Base-by-base conservation (phyloP, 2,113 vertebrate species). In the Lucifuga dentata region DNA sequence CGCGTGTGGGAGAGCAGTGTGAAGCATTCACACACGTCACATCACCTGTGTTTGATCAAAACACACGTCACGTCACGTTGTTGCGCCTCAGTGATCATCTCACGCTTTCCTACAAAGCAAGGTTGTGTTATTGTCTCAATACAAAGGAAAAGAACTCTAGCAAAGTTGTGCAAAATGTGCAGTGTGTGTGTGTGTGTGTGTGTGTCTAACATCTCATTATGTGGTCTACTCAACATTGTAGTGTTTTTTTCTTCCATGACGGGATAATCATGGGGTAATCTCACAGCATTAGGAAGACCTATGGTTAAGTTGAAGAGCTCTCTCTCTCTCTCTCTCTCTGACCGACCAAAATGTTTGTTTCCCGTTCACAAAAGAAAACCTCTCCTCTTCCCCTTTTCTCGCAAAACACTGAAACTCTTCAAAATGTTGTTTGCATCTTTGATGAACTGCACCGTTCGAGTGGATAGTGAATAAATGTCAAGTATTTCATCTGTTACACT, bases 211-310 rank as follows among this genome's bases (percentile, higher is more conserved):
- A 8, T 53, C 11, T 72, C 24, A 69, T 66, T 51, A 44, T 38
- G 26, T 35, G 33, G 8, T 48, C n/a, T 44, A 20, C 48, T 49
- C 20, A 6, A 7, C 23, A 52, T 33, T 48, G 53, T 26, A 50
- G 38, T 46, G 1, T 26, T 52, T 41, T 36, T 59, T 23, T 11
- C n/a, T 45, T 66, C 20, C 2, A 13, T 56, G 11, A 75, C 15
- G 26, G 33, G 53, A 72, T 68, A 62, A 68, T 73, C 16, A 48
- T 21, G 63, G 49, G 63, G 50, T 70, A 72, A 71, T 87, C 65
- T 77, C 24, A 1, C 29, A 51, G 57, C 23, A 76, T 73, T 68
- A 64, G 55, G 41, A 48, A 64, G 52, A 55, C 19, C 46, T 11
- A 8, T 52, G 48, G 41, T 83, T 66, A 67, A 57, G 26, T 48